phyloP scores from a whole-genome alignment of 2,113 vertebrate species.

The Macrotus californicus region DNA sequence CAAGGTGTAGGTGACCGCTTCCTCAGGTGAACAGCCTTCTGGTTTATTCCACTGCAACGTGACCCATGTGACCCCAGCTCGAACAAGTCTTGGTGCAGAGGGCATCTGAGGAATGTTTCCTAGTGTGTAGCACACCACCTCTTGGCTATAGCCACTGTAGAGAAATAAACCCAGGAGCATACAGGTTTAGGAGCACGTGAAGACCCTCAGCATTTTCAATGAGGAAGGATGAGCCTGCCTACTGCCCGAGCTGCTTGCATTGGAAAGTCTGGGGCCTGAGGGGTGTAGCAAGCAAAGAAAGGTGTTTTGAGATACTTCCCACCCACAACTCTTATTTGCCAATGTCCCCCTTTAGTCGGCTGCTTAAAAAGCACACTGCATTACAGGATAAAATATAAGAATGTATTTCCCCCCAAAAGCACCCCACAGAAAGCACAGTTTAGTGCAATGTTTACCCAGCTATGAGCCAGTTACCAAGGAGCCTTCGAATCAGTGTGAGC shows the following conservation, averaged over 20 bases:
- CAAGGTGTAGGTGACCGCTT: conserved; percentile 91
- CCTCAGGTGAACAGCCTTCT: conserved; percentile 90
- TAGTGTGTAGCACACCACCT: conserved; percentile 93
- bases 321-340: neutral
- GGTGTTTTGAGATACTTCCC: neutral
- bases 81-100: conserved; percentile 89
- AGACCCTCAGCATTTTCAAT: neutral
- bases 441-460: neutral
- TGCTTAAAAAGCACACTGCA: neutral
- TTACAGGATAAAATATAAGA: neutral
- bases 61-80: conserved; percentile 94
- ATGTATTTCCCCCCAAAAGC: neutral
- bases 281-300: neutral
- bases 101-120: conserved; percentile 94
- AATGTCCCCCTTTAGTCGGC: accelerated
- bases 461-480: neutral
- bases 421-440: neutral
- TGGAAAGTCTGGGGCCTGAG: neutral
- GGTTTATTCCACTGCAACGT: conserved; percentile 93
- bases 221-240: neutral
- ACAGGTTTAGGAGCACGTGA: neutral
- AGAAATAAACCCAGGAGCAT: neutral
- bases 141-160: conserved; percentile 92
- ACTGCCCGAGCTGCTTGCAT: neutral
- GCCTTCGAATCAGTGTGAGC: neutral